These are phyloP conservation scores for Enoplosus armatus DNA, from an alignment of 2,797 vertebrate species.

Conservation along the genomic window DNA sequence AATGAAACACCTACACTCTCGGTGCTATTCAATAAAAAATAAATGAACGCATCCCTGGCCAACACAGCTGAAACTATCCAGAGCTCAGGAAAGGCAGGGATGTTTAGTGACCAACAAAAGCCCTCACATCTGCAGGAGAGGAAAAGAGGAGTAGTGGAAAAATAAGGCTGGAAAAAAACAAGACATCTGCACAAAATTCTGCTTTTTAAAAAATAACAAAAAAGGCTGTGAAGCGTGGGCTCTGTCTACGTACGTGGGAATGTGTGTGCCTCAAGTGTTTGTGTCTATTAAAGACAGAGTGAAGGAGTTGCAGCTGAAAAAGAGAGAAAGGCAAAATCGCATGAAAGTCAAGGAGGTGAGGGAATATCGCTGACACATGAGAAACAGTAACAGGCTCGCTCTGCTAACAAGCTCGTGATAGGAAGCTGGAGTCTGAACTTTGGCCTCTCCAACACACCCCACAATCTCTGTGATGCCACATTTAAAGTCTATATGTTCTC, in stretches of 20 bases:
- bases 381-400: slow-evolving; percentile 15
- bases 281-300: slow-evolving; percentile 32
- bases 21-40: slow-evolving; percentile 42
- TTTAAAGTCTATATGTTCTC: background rate
- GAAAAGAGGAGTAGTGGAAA: slow-evolving; percentile 39
- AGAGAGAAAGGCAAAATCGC: background rate
- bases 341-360: slow-evolving; percentile 16
- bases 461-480: slow-evolving; percentile 4
- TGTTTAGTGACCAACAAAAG: slow-evolving; percentile 56
- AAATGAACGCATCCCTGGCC: slow-evolving; percentile 43
- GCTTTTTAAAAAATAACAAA: background rate
- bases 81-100: slow-evolving; percentile 24
- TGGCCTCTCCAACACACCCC: background rate
- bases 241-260: slow-evolving; percentile 32
- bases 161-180: slow-evolving; percentile 47
- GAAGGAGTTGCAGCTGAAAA: background rate
- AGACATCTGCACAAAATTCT: slow-evolving; percentile 53
- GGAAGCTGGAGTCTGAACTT: slow-evolving; percentile 14
- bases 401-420: slow-evolving; percentile 36
- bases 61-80: slow-evolving; percentile 35
- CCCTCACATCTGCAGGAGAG: slow-evolving; percentile 53
- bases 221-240: slow-evolving; percentile 37
- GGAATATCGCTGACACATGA: slow-evolving; percentile 37
- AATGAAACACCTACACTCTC: slow-evolving; percentile 44
- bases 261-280: slow-evolving; percentile 30